Evolutionary conservation across 2,888 invertebrate species (phyloP), one percentile per base, ranked within the genome.

Genomic region (Morpho helenor): DNA sequence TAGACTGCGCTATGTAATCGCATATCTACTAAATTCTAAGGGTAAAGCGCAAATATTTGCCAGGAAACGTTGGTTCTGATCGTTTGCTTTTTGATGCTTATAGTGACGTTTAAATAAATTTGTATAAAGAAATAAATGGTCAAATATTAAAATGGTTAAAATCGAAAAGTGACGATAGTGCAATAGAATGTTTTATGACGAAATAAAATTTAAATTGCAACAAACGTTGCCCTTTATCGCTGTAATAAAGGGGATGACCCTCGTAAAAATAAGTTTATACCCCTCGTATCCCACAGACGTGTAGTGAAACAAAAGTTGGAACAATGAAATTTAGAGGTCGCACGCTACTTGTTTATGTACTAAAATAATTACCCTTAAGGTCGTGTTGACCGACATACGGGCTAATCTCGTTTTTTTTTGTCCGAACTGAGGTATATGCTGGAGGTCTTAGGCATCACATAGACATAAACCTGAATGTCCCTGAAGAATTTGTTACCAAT

Each of bases 281-380:
- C 54, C 54, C 23, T n/a, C 23, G 16, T 48, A 48, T 42, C 54
- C 48, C 54, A 22, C 54, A 54, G 54, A 54, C 54, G 54, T 54
- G 54, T 54, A 54, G 54, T 54, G 54, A 54, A 54, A 54, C 54
- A 54, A 54, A 54, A 54, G 54, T 54, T 54, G 42, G 48, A 10
- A 54, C 54, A 54, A 54, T 54, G 48, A 53, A 53, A 53, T 54
- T 54, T 54, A 47, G 54, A 41, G 54, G 54, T 54, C 48, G 54
- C 54, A 41, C 9, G 54, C 54, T 41, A 54, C 54, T 54, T 54
- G 54, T 54, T 54, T 54, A 54, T 48, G 48, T 48, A 47, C 54
- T 8, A 10, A 48, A 54, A 54, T 48, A 54, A 54, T 54, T 48
- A 54, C 54, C 52, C 22, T 40, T 40, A n/a, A 7, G 46, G 46